Percentiles rank a stretch among this genome's conserved stretches.
Conservation (phyloP, 2,888 invertebrate species). For the Spisula solida region DNA sequence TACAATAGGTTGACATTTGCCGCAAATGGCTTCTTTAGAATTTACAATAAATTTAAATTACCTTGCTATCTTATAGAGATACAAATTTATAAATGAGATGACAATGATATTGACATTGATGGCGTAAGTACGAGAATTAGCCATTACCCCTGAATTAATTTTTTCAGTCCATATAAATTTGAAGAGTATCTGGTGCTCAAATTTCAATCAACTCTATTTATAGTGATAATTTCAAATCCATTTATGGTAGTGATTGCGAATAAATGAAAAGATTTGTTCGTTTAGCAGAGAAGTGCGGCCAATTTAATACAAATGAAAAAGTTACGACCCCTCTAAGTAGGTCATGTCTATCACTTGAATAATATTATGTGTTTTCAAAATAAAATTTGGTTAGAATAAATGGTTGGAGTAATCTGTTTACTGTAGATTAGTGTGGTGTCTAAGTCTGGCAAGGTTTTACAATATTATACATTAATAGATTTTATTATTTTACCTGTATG, state of each 20-base stretch:
- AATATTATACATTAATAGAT: no score
- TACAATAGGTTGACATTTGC: slow-evolving; percentile 4
- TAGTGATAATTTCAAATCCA: not conserved
- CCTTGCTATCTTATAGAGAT: slow-evolving; percentile 19
- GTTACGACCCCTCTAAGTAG: not conserved
- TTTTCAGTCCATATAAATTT: not conserved
- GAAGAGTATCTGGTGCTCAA: not conserved
- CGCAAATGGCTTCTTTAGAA: slow-evolving; percentile 39
- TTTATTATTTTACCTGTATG: no score
- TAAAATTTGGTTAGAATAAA: not conserved
- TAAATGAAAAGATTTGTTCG: not conserved
- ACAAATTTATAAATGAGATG: slow-evolving; percentile 39
- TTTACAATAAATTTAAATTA: slow-evolving; percentile 31
- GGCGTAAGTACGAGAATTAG: slow-evolving; percentile 37
- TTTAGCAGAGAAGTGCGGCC: not conserved
- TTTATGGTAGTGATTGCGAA: not conserved
- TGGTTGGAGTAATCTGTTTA: not conserved
- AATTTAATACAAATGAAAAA: not conserved
- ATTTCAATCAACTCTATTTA: not conserved
- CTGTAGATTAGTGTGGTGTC: not conserved
- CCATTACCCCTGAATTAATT: slow-evolving; percentile 25
- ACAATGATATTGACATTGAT: slow-evolving; percentile 45
- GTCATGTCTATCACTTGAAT: not conserved
- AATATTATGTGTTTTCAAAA: slow-evolving; percentile 3
- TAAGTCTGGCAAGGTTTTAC: not conserved